phyloP scores from a whole-genome alignment of 2,113 vertebrate species.

The Ursus arctos region DNA sequence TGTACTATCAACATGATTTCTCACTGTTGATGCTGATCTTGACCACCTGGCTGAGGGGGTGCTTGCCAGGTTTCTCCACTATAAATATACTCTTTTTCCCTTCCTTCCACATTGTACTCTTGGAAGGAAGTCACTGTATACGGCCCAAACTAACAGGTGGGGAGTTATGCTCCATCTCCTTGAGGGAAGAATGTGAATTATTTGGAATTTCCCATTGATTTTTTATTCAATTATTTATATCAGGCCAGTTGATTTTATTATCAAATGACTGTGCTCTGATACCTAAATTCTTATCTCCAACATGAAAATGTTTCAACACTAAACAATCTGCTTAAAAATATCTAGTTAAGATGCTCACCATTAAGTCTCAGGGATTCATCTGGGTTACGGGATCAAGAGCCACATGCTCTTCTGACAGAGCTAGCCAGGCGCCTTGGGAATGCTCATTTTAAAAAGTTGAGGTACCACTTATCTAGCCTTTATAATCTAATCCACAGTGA shows the following conservation, averaged over 20 bases:
- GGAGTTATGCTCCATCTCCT: background rate
- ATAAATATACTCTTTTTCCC: background rate
- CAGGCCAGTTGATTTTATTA: background rate
- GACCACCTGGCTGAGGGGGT: background rate
- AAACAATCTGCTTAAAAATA: constrained; percentile 2
- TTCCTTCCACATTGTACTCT: background rate
- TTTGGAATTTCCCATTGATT: background rate
- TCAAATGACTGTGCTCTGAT: background rate
- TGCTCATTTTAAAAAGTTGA: background rate
- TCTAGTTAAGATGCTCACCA: background rate
- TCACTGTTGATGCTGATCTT: background rate
- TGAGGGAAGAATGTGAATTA: background rate
- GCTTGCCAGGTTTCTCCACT: background rate
- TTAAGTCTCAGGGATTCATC: background rate
- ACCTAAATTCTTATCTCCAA: constrained; percentile 16
- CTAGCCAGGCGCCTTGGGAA: background rate
- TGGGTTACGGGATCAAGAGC: background rate
- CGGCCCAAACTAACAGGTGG: background rate
- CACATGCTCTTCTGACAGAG: background rate
- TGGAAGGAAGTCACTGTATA: background rate
- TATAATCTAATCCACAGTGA: background rate
- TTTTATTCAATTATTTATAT: background rate
- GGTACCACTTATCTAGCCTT: background rate
- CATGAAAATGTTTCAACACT: constrained; percentile 6
- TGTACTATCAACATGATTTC: background rate